Evolutionary conservation across 2,888 invertebrate species (phyloP).

Genomic region (Leptodirus hochenwartii): DNA sequence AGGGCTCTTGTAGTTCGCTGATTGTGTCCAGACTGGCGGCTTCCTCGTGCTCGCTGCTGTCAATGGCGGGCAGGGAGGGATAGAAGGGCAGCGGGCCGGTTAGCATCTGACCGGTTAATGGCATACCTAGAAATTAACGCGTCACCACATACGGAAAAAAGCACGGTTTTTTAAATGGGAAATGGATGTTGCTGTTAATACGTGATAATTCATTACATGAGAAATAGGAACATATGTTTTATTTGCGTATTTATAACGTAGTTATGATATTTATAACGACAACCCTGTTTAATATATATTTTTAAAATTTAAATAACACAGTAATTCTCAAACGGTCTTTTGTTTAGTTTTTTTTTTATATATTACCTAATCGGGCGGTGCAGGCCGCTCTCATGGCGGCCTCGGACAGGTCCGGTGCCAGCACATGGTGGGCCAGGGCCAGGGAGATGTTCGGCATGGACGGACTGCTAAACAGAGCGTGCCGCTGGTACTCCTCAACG

Average conservation of each 20-base stretch:
- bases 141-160: conserved; percentile 38
- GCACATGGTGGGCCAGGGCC: conserved; percentile 31
- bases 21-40: conserved; percentile 27
- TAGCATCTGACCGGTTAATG: conserved; percentile 43
- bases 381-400: conserved; percentile 59
- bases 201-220: too few species aligned
- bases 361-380: conserved; percentile 42
- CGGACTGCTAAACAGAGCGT: conserved; percentile 75
- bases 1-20: conserved; percentile 26
- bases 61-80: conserved; percentile 42
- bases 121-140: too few species aligned
- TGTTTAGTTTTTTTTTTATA: too few species aligned
- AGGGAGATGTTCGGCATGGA: conserved; percentile 95
- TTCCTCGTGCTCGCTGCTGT: conserved; percentile 33
- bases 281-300: too few species aligned
- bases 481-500: conserved; percentile 51
- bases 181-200: too few species aligned
- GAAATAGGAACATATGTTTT: too few species aligned
- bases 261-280: too few species aligned
- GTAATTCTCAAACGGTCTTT: too few species aligned
- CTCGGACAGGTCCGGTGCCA: conserved; percentile 41
- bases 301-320: too few species aligned
- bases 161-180: too few species aligned
- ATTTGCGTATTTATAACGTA: too few species aligned
- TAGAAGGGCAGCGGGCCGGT: conserved; percentile 53